These are phyloP conservation scores for Callochromis pleurospilus DNA, from an alignment of 2,113 vertebrate species.

Conservation along the genomic window DNA sequence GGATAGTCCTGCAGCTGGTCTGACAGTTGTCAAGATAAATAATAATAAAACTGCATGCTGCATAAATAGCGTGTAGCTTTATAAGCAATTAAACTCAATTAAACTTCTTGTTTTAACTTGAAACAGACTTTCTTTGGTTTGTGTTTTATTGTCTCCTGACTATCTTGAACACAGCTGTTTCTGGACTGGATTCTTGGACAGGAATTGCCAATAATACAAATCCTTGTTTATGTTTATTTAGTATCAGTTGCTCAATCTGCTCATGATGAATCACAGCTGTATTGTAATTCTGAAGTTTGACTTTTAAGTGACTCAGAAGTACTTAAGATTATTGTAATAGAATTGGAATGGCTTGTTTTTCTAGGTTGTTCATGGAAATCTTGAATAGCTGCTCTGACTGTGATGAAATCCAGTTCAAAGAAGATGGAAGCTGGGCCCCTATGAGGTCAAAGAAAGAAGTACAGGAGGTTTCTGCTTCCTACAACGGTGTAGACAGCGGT, in stretches of 20 bases:
- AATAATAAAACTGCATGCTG: background rate
- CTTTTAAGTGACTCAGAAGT: background rate
- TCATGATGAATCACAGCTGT: background rate
- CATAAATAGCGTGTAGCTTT: background rate
- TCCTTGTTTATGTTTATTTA: background rate
- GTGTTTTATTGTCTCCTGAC: background rate
- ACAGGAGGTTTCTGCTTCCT: constrained; percentile 88
- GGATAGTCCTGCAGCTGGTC: background rate
- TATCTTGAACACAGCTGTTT: background rate
- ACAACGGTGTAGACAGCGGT: constrained; percentile 87
- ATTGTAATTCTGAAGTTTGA: background rate
- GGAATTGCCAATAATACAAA: background rate
- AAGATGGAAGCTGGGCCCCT: constrained; percentile 92
- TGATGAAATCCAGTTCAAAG: constrained; percentile 97
- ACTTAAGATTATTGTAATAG: background rate
- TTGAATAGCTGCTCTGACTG: constrained; percentile 93
- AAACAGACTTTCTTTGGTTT: background rate
- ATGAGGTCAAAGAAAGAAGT: constrained; percentile 96
- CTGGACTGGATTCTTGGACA: background rate
- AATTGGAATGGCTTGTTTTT: background rate
- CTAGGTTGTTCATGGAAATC: constrained; percentile 98
- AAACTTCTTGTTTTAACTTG: background rate
- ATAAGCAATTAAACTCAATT: background rate
- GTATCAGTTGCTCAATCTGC: background rate
- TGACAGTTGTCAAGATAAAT: background rate